Evolutionary conservation across 1,140 invertebrate genomes (phyloP).

Genomic region (Diuraphis noxia): DNA sequence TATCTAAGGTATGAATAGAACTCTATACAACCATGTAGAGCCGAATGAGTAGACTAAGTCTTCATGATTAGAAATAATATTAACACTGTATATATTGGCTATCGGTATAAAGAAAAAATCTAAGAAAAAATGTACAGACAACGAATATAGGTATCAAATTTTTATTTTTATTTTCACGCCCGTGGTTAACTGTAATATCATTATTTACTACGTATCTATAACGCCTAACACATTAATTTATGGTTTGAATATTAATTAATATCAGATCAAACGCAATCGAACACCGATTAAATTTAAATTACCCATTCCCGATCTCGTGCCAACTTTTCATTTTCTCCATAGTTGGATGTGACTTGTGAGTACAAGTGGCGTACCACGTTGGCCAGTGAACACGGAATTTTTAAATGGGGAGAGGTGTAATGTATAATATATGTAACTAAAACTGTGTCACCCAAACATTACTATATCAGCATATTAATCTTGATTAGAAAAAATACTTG

Average conservation of each 20-base stretch:
- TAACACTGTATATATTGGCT: not conserved
- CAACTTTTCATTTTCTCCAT: not conserved
- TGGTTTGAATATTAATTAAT: not conserved
- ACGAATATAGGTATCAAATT: not conserved
- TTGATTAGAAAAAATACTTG: not conserved
- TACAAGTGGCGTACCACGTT: not conserved
- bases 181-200: not conserved
- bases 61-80: not conserved
- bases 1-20: not conserved
- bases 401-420: not conserved
- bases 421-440: not conserved
- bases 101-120: not conserved
- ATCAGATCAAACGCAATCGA: not conserved
- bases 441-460: not conserved
- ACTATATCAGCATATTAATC: not conserved
- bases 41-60: not conserved
- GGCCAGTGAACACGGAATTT: not conserved
- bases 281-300: not conserved
- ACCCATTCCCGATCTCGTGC: not conserved
- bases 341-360: not conserved
- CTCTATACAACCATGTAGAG: not conserved
- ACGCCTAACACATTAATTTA: not conserved
- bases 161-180: not conserved
- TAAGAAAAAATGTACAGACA: not conserved
- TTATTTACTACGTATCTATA: not conserved